A percentile compares a stretch with the other conserved stretches of the same genome.
phyloP scores from a whole-genome alignment of 2,888 invertebrate species.

The Cryptocheilus praepositus region DNA sequence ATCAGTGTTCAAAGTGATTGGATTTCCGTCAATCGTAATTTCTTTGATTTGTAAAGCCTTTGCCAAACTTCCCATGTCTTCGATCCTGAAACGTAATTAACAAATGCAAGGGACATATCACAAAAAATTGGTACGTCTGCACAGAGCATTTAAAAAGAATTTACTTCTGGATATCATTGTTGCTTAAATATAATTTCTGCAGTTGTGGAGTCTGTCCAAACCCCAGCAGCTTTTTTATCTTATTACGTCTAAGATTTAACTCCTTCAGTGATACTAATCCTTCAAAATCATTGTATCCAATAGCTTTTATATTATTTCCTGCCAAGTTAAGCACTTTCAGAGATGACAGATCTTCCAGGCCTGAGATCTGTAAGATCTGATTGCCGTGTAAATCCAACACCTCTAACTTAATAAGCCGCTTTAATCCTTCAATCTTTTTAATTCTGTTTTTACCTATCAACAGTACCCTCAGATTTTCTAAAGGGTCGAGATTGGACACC shows the following conservation, averaged over 20 bases:
- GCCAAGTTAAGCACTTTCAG: slow-evolving; percentile 94
- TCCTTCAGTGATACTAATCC: slow-evolving; percentile 89
- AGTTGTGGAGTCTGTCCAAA: slow-evolving; percentile 86
- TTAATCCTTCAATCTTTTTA: slow-evolving; percentile 86
- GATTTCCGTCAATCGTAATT: slow-evolving; percentile 91
- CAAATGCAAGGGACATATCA: neutral
- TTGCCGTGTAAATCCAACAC: slow-evolving; percentile 96
- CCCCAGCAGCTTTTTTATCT: slow-evolving; percentile 86
- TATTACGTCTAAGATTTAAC: slow-evolving; percentile 91
- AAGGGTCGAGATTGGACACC: slow-evolving; percentile 85
- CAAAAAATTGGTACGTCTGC: neutral
- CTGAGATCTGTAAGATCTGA: slow-evolving; percentile 85
- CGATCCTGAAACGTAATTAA: slow-evolving; percentile 79
- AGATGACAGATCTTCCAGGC: slow-evolving; percentile 82
- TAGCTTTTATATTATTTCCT: slow-evolving; percentile 89
- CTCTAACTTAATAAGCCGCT: slow-evolving; percentile 85
- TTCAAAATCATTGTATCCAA: slow-evolving; percentile 85
- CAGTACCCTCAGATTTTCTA: slow-evolving; percentile 88
- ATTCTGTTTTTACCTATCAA: slow-evolving; percentile 95
- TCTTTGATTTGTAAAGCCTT: slow-evolving; percentile 87
- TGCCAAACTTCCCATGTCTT: slow-evolving; percentile 89
- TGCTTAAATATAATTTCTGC: slow-evolving; percentile 88
- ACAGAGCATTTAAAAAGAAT: neutral
- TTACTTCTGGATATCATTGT: slow-evolving; percentile 84
- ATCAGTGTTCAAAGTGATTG: slow-evolving; percentile 87